Evolutionary conservation across 2,113 vertebrate genomes (phyloP).

Genomic region (Callochromis pleurospilus): DNA sequence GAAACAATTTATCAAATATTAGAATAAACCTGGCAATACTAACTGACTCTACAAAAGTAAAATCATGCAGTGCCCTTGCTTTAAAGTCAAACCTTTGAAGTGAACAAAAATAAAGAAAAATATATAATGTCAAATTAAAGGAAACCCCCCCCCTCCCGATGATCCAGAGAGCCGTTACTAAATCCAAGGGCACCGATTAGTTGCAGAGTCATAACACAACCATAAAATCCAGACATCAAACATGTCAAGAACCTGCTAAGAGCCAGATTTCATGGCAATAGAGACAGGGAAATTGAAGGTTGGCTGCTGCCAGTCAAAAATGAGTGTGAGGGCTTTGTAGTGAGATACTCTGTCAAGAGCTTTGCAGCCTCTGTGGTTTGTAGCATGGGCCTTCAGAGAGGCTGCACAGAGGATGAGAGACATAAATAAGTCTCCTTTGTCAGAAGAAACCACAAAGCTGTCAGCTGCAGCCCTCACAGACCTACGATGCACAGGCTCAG

Average conservation of each 20-base stretch:
- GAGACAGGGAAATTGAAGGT: slow-evolving; percentile 33
- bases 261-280: slow-evolving; percentile 12
- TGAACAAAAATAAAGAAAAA: not conserved
- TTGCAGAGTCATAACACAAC: slow-evolving; percentile 4
- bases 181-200: not conserved
- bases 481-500: not conserved
- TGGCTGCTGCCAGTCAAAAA: slow-evolving; percentile 53
- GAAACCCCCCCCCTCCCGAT: not conserved
- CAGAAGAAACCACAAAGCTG: slow-evolving; percentile 51
- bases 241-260: slow-evolving; percentile 35
- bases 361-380: slow-evolving; percentile 49
- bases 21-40: not conserved
- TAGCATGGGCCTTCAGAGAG: slow-evolving; percentile 44
- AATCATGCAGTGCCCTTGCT: not conserved
- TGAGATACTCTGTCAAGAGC: slow-evolving; percentile 50
- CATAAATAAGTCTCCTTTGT: slow-evolving; percentile 58
- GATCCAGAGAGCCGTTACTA: not conserved
- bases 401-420: slow-evolving; percentile 40
- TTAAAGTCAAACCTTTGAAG: not conserved
- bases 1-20: not conserved
- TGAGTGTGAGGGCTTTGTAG: slow-evolving; percentile 47
- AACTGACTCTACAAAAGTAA: not conserved
- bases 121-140: not conserved
- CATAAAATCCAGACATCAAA: slow-evolving; percentile 17
- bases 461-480: slow-evolving; percentile 39